phyloP scores from a whole-genome alignment of 2,113 vertebrate species.

The Aythya baeri region DNA sequence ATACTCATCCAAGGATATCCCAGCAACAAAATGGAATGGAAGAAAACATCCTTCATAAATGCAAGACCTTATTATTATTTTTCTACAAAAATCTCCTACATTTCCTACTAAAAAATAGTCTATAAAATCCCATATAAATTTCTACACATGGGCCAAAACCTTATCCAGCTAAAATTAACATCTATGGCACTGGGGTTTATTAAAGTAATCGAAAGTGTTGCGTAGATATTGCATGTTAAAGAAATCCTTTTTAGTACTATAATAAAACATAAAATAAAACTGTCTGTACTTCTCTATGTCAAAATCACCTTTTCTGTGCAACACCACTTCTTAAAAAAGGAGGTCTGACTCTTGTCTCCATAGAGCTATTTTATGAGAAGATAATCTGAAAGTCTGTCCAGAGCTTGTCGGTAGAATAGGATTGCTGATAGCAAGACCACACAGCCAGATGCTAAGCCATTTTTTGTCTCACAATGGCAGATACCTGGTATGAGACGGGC shows the following conservation, averaged over 20 bases:
- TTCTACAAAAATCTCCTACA: neutral
- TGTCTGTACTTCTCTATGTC: slow-evolving; percentile 6
- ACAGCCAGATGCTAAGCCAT: neutral
- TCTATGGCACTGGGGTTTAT: neutral
- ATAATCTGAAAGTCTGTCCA: neutral
- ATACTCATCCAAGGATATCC: neutral
- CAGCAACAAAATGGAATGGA: neutral
- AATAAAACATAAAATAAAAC: slow-evolving; percentile 58
- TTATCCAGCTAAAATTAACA: slow-evolving; percentile 8
- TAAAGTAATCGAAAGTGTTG: slow-evolving; percentile 4
- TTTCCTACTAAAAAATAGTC: neutral
- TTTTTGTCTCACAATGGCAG: neutral
- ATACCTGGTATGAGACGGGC: neutral
- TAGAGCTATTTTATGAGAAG: slow-evolving; percentile 30
- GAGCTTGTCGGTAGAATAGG: neutral
- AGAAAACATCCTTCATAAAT: neutral
- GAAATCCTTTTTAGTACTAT: slow-evolving; percentile 39
- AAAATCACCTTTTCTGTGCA: neutral
- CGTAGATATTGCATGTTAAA: neutral
- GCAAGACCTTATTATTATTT: neutral
- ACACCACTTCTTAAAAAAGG: neutral
- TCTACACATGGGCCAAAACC: neutral
- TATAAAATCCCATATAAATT: neutral
- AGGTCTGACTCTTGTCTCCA: neutral
- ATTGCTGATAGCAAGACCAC: neutral